Percentiles rank a stretch among this genome's conserved stretches.
Evolutionary conservation across 1,140 invertebrate genomes (phyloP).

Genomic region (Drosophila ambigua): DNA sequence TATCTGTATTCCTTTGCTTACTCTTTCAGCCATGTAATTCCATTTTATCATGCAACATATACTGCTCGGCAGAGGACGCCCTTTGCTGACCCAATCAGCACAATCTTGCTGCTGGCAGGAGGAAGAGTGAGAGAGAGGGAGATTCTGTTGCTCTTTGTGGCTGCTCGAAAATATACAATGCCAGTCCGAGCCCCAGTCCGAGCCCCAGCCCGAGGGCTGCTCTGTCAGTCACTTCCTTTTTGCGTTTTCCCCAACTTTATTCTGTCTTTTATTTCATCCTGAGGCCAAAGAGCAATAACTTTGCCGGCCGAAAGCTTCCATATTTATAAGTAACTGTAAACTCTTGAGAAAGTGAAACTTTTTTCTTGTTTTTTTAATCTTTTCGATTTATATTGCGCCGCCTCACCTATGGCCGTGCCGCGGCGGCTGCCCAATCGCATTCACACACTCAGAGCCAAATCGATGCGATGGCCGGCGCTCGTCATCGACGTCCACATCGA

Average conservation of each 20-base stretch:
- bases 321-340: constrained; percentile 80
- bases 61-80: neutral
- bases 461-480: constrained; percentile 18
- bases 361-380: constrained; percentile 67
- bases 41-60: neutral
- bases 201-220: constrained; percentile 3
- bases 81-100: neutral
- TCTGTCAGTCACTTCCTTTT: constrained; percentile 36
- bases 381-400: constrained; percentile 64
- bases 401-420: constrained; percentile 57
- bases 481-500: constrained; percentile 40
- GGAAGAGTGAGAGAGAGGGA: no score
- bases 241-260: constrained; percentile 1
- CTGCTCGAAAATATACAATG: neutral
- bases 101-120: no score
- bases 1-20: neutral
- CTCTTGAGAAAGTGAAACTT: constrained; percentile 77
- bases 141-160: neutral
- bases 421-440: constrained; percentile 40
- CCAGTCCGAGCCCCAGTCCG: neutral
- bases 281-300: constrained; percentile 54
- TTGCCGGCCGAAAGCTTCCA: constrained; percentile 53
- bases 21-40: neutral
- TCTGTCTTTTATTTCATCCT: constrained; percentile 37
- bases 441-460: constrained; percentile 14